Evolutionary conservation across 1,140 invertebrate species (phyloP).

Genomic region (Cotesia glomerata): DNA sequence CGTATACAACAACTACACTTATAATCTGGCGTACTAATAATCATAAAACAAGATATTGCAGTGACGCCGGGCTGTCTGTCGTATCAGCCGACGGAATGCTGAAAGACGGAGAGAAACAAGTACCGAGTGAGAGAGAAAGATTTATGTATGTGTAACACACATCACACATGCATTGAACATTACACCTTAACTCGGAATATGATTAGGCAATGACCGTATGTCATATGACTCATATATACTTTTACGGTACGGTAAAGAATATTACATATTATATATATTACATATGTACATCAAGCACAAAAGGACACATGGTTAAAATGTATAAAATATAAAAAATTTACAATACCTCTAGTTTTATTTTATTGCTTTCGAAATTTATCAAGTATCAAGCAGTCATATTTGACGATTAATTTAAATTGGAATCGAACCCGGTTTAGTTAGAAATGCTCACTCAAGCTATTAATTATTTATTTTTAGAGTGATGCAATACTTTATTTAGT

Average conservation of each 20-base stretch:
- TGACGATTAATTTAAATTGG: no score
- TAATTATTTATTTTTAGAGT: no score
- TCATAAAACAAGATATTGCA: slow-evolving; percentile 12
- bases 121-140: neutral
- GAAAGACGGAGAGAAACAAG: neutral
- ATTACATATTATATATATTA: neutral
- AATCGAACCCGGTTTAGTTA: no score
- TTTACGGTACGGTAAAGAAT: neutral
- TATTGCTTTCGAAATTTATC: no score
- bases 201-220: slow-evolving; percentile 12
- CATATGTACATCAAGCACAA: neutral
- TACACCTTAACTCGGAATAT: neutral
- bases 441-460: no score
- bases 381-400: no score
- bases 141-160: neutral
- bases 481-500: no score
- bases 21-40: neutral
- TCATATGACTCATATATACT: slow-evolving; percentile 3
- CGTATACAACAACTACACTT: neutral
- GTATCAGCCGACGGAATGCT: neutral
- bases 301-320: neutral
- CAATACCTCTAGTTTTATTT: no score
- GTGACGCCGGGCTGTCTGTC: slow-evolving; percentile 15
- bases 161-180: neutral
- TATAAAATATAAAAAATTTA: no score